Evolutionary conservation across 2,888 invertebrate species (phyloP).

Genomic region (Campoplex nolae): DNA sequence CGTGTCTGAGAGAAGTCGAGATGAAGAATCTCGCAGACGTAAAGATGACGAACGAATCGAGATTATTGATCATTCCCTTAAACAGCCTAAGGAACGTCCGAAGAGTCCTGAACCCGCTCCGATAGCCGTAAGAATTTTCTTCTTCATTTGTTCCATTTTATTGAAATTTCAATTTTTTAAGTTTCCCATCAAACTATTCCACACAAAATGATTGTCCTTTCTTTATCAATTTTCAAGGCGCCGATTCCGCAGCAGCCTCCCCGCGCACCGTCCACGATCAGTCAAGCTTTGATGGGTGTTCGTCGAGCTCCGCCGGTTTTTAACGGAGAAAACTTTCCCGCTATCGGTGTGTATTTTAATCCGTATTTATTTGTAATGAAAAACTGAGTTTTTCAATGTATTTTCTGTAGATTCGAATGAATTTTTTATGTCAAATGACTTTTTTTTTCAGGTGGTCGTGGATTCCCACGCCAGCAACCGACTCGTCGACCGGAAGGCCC

Average conservation of each 20-base stretch:
- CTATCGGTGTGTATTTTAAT: constrained; percentile 69
- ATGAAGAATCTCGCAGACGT: constrained; percentile 71
- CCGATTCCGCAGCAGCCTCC: constrained; percentile 49
- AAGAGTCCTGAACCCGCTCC: not conserved
- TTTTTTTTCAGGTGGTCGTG: constrained; percentile 53
- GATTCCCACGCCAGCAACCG: not conserved
- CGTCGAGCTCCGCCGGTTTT: constrained; percentile 43
- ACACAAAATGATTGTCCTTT: not conserved
- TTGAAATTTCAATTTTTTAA: not conserved
- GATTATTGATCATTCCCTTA: constrained; percentile 71
- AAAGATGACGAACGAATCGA: constrained; percentile 46
- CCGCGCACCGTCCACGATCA: constrained; percentile 68
- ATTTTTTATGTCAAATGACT: not conserved
- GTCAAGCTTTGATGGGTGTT: constrained; percentile 66
- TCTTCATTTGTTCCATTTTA: not conserved
- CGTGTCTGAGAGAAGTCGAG: constrained; percentile 71
- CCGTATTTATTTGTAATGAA: not conserved
- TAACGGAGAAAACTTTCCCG: constrained; percentile 69
- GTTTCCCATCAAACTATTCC: not conserved
- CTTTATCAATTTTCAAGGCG: constrained; percentile 6
- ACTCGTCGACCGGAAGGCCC: constrained; percentile 6
- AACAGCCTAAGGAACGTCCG: not conserved
- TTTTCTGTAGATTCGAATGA: not conserved
- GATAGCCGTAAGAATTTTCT: constrained; percentile 16
- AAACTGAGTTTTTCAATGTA: not conserved